Conservation (phyloP, 2,888 invertebrate species). For the Rhodophaea formosa region DNA sequence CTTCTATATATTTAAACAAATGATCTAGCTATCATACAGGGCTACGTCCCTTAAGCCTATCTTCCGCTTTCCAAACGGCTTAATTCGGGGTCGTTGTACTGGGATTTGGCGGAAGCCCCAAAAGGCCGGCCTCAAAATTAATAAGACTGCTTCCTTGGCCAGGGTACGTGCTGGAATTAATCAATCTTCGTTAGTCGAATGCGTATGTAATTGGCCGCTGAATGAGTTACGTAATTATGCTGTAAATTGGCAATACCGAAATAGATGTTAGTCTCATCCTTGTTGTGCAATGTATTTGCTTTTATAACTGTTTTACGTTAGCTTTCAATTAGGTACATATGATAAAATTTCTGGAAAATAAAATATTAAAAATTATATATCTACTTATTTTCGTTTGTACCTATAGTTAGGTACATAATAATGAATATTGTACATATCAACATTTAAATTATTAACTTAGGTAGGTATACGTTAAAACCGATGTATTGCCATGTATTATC, state of each 20-base stretch:
- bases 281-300: neutral
- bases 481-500: no score
- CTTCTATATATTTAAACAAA: neutral
- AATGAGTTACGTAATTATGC: neutral
- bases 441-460: no score
- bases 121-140: constrained; percentile 25
- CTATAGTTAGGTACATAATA: no score
- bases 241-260: neutral
- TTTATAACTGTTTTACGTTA: neutral
- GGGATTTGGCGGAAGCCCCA: constrained; percentile 40
- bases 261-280: neutral
- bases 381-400: no score
- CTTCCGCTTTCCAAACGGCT: constrained; percentile 8
- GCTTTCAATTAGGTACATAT: no score
- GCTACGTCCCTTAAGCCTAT: neutral
- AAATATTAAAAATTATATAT: no score
- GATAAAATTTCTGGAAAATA: no score
- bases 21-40: neutral
- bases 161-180: neutral
- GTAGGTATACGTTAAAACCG: no score
- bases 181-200: constrained; percentile 6
- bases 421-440: no score
- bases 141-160: constrained; percentile 12
- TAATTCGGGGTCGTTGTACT: constrained; percentile 29
- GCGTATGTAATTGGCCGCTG: neutral